phyloP scores from a whole-genome alignment of 1,140 invertebrate species.

The Magallana ariakensis region DNA sequence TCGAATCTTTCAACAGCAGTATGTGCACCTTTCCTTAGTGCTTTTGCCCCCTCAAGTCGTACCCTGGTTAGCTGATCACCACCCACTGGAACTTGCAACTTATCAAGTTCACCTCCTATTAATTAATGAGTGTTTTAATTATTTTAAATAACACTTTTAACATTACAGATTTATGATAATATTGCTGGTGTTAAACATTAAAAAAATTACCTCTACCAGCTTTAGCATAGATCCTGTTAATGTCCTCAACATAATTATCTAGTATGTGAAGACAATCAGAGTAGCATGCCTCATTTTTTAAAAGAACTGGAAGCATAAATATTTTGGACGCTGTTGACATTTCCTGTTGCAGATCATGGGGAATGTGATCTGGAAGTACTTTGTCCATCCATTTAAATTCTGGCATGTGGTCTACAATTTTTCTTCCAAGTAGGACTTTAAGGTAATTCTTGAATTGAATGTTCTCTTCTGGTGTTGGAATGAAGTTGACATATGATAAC shows the following conservation, averaged over 20 bases:
- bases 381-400: constrained; percentile 31
- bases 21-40: constrained; percentile 38
- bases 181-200: neutral
- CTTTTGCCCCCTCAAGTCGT: too few relatives aligned
- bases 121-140: too few relatives aligned
- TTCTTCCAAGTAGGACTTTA: constrained; percentile 20
- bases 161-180: neutral
- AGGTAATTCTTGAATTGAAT: neutral
- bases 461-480: neutral
- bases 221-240: constrained; percentile 36
- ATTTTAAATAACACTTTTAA: too few relatives aligned
- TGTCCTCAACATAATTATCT: constrained; percentile 23
- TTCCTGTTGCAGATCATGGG: constrained; percentile 4
- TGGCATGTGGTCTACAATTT: neutral
- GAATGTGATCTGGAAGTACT: constrained; percentile 36
- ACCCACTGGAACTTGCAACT: too few relatives aligned
- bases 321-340: constrained; percentile 25
- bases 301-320: neutral
- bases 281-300: constrained; percentile 46
- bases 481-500: neutral
- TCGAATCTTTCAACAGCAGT: constrained; percentile 39
- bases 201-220: constrained; percentile 42
- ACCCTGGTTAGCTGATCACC: too few relatives aligned
- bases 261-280: constrained; percentile 40
- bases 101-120: too few relatives aligned